Percentiles rank a stretch among this genome's conserved stretches.
These are phyloP conservation scores for Crotalus helleri DNA, from an alignment of 2,113 vertebrate species.

Conservation along the genomic window DNA sequence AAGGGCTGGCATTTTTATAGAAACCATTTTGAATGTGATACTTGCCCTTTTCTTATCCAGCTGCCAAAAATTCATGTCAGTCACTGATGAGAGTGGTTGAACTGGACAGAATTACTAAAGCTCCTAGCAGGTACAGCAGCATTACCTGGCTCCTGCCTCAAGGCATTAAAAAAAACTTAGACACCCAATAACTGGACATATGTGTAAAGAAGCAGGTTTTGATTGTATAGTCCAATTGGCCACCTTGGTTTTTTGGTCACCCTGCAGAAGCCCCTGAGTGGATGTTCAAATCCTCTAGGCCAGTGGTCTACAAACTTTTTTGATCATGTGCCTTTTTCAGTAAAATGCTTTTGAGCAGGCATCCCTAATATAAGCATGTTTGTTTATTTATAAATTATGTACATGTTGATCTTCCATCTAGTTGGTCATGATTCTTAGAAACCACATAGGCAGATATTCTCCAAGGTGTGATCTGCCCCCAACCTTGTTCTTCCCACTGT, in stretches of 20 bases:
- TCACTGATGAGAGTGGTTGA: neutral
- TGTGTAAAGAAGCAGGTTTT: neutral
- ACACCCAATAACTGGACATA: neutral
- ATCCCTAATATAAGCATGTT: neutral
- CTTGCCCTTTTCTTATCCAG: neutral
- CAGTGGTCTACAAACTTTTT: neutral
- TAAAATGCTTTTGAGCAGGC: neutral
- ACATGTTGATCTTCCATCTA: neutral
- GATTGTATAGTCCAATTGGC: neutral
- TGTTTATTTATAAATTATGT: neutral
- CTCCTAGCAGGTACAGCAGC: neutral
- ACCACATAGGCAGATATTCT: neutral
- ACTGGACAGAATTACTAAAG: neutral
- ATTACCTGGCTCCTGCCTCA: neutral
- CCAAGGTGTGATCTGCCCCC: neutral
- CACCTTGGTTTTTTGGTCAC: neutral
- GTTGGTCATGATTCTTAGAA: neutral
- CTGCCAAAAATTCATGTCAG: neutral
- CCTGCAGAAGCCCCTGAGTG: neutral
- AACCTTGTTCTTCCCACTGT: neutral
- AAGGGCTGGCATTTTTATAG: constrained; percentile 14
- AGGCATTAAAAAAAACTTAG: neutral
- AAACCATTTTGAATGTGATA: neutral
- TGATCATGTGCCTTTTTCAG: neutral
- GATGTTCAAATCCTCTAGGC: neutral